Percentiles rank a stretch among this genome's conserved stretches.
Conservation (phyloP, 2,113 vertebrate species). For the Aix galericulata region DNA sequence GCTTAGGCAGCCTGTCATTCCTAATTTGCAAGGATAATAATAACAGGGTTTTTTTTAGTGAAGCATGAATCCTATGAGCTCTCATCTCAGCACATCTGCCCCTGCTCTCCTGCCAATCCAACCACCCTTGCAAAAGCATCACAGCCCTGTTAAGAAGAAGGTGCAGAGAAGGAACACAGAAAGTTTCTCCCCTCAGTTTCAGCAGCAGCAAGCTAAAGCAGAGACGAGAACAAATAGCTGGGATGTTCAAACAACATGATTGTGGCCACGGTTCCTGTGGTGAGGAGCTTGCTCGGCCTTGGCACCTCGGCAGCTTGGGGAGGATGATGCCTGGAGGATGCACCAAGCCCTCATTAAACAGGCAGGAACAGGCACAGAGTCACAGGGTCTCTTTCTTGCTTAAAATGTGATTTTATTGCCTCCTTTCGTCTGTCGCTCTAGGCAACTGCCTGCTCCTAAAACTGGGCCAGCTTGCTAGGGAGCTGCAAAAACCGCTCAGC, state of each 20-base stretch:
- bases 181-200: not conserved
- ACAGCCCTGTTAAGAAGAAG: not conserved
- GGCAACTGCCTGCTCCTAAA: conserved; percentile 45
- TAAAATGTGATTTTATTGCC: conserved; percentile 51
- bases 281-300: not conserved
- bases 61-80: conserved; percentile 51
- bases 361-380: not conserved
- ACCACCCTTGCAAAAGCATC: conserved; percentile 18
- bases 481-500: not conserved
- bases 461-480: conserved; percentile 47
- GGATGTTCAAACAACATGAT: not conserved
- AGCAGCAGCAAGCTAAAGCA: not conserved
- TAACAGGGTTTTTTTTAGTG: conserved; percentile 16
- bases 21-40: conserved; percentile 63
- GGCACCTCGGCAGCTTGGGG: not conserved
- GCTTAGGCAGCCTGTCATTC: conserved; percentile 33
- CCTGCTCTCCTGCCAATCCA: conserved; percentile 43
- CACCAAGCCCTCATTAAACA: not conserved
- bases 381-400: conserved; percentile 26
- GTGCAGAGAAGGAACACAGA: not conserved
- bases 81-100: conserved; percentile 52
- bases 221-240: not conserved
- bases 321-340: not conserved
- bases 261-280: not conserved
- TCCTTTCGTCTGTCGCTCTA: conserved; percentile 27